A percentile compares a stretch with the other conserved stretches of the same genome.
phyloP scores from a whole-genome alignment of 2,888 invertebrate species.

The Amblyjoppa fuscipennis region DNA sequence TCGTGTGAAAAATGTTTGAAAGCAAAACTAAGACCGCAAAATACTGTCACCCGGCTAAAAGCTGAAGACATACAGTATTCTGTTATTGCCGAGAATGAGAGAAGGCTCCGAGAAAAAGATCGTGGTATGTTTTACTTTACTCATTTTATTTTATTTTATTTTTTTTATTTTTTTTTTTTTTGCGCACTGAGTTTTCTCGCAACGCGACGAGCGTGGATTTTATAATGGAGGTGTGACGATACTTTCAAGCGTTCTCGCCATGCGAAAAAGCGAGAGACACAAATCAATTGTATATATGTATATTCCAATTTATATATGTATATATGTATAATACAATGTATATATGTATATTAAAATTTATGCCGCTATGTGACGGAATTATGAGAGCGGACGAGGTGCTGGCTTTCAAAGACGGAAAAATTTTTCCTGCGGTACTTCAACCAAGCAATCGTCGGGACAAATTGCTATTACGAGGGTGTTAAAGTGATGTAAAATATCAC shows the following conservation, averaged over 20 bases:
- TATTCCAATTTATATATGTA: background rate
- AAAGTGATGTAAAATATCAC: background rate
- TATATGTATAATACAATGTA: background rate
- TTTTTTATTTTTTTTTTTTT: background rate
- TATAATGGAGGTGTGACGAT: conserved; percentile 37
- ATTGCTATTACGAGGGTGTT: background rate
- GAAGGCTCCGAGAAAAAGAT: conserved; percentile 22
- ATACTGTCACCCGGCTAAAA: background rate
- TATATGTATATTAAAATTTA: conserved; percentile 5
- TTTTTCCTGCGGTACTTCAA: background rate
- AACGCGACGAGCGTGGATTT: conserved; percentile 27
- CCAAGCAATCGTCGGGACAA: background rate
- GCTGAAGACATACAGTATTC: background rate
- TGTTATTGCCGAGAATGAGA: background rate
- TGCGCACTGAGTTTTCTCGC: conserved; percentile 4
- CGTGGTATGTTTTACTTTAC: background rate
- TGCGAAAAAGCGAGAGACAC: background rate
- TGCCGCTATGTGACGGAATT: background rate
- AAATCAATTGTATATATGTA: background rate
- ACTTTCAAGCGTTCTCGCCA: conserved; percentile 23
- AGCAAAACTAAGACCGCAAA: background rate
- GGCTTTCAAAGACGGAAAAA: background rate
- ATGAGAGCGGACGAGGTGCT: background rate
- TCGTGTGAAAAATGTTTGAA: conserved; percentile 11
- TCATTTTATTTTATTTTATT: background rate